Base-by-base conservation (phyloP, 2,797 vertebrate genomes). In the Sebastes oblongus region DNA sequence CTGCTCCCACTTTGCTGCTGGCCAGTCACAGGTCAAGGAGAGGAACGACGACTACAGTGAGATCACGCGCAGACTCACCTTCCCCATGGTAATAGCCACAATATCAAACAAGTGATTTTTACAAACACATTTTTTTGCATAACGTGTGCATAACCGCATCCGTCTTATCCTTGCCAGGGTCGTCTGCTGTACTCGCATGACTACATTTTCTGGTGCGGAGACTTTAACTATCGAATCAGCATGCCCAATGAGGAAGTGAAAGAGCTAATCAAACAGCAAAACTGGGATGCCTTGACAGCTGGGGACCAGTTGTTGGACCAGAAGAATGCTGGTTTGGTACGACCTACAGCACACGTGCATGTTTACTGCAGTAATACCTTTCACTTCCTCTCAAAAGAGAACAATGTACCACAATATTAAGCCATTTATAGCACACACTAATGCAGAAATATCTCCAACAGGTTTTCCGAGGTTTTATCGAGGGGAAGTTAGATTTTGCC, bases 131-230 rank as follows among this genome's bases (percentile, higher is more conserved):
- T 50, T 52, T 50, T 61, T n/a, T 54, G 46, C 13, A 3, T 25
- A 36, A 72, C 4, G 0, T 20, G 50, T 30, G 14, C 24, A 52
- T 52, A 72, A 83, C 39, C 1, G 1, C 24, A 66, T 24, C 16
- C 8, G 4, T 66, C 32, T 42, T 65, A 4, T 66, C 42, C 60
- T 20, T n/a, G 13, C 75, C 87, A 99, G 98, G 98, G 98, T 74
- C 97, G 98, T 77, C 95, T 99, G 94, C 95, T 99, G 0, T 97
- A 98, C 92, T 98, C 98, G 4, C 98, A 99, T 66, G 98, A 99
- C 92, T 99, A 99, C 32, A 96, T 99, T 18, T 99, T 99, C 93
- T 99, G 98, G 98, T 99, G 98, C 67, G 98, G 98, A 22, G 98
- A 99, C 92, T 99, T 99, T 80, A 99, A 99, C 92, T 99, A 99